phyloP scores from a whole-genome alignment of 2,113 vertebrate genomes.

The Craseonycteris thonglongyai region DNA sequence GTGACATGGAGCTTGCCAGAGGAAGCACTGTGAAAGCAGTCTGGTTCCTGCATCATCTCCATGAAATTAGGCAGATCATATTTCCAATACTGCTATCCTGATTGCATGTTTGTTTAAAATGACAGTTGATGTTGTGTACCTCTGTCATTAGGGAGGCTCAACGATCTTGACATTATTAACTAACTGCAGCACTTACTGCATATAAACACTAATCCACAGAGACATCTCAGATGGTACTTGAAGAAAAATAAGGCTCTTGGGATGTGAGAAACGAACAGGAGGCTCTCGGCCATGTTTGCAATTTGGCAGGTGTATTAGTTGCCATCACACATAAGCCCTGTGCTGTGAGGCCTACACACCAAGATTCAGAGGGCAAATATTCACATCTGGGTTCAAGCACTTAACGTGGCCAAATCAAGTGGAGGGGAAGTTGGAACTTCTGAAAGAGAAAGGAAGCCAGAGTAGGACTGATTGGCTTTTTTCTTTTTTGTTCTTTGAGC shows the following conservation, averaged over 20 bases:
- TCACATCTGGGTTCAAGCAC: neutral
- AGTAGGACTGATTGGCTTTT: neutral
- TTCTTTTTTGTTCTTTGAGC: neutral
- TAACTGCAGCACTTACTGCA: constrained; percentile 77
- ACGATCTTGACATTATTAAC: constrained; percentile 81
- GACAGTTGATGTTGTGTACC: constrained; percentile 81
- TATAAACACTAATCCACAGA: constrained; percentile 79
- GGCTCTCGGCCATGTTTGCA: constrained; percentile 38
- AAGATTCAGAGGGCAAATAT: neutral
- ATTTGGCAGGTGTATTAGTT: constrained; percentile 21
- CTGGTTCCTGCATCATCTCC: constrained; percentile 71
- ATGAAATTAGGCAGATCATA: constrained; percentile 78
- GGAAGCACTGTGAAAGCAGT: constrained; percentile 69
- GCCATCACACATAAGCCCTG: neutral
- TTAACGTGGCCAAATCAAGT: neutral
- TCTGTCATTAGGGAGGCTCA: constrained; percentile 81
- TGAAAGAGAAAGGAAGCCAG: neutral
- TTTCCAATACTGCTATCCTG: constrained; percentile 76
- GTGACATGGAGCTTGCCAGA: constrained; percentile 4
- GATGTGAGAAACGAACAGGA: constrained; percentile 29
- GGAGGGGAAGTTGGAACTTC: neutral
- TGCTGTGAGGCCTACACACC: neutral
- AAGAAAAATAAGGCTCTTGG: constrained; percentile 71
- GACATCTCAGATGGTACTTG: constrained; percentile 77
- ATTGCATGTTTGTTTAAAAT: constrained; percentile 83